Percentiles rank a stretch among this genome's conserved stretches.
phyloP scores from a whole-genome alignment of 2,888 invertebrate genomes.

The Lepeophtheirus nordmannii region DNA sequence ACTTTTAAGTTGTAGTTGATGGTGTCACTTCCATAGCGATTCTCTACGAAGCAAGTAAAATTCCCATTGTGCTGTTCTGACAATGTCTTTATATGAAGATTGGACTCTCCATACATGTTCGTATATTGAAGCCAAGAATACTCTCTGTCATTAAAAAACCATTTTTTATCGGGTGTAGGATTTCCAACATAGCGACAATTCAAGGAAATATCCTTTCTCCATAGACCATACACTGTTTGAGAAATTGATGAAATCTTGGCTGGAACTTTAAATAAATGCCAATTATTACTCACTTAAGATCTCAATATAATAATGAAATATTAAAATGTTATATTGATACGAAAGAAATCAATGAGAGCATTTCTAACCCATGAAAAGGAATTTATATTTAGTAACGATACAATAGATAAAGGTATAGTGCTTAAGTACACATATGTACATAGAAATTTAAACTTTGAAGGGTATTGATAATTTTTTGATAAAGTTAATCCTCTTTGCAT shows the following conservation, averaged over 20 bases:
- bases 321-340: too few relatives aligned
- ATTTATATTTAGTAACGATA: too few relatives aligned
- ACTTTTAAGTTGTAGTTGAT: conserved; percentile 56
- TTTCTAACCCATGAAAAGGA: too few relatives aligned
- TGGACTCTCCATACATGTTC: conserved; percentile 7
- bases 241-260: conserved; percentile 79
- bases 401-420: too few relatives aligned
- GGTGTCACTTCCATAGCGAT: conserved; percentile 63
- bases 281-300: too few relatives aligned
- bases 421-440: too few relatives aligned
- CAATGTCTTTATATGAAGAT: conserved; percentile 39
- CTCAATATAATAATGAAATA: too few relatives aligned
- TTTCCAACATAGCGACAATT: conserved; percentile 70
- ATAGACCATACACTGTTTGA: conserved; percentile 41
- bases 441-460: too few relatives aligned
- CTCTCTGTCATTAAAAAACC: conserved; percentile 36
- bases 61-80: conserved; percentile 72
- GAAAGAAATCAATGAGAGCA: too few relatives aligned
- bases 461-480: too few relatives aligned
- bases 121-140: conserved; percentile 12
- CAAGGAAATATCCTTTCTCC: conserved; percentile 69
- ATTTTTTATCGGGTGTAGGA: conserved; percentile 56
- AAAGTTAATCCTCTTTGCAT: too few relatives aligned
- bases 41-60: conserved; percentile 73
- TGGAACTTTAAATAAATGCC: conserved; percentile 42